Conservation (phyloP, 2,888 invertebrate genomes). For the Pristionchus arcanus region DNA sequence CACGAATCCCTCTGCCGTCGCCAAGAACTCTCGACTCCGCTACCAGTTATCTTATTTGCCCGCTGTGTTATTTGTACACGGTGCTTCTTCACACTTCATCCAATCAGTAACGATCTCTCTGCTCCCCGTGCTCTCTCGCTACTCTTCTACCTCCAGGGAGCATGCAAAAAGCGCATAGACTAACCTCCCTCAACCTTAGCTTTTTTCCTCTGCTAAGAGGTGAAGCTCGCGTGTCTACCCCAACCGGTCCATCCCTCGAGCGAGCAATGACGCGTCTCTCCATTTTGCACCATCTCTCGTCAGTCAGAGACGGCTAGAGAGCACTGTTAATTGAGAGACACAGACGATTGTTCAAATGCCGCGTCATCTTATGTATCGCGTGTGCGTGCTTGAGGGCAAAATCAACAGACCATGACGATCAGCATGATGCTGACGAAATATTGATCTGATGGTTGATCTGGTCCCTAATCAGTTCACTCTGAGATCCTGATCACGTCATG, state of each 20-base stretch:
- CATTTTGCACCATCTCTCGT: too few relatives aligned
- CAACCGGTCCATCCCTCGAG: neutral
- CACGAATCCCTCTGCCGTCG: too few relatives aligned
- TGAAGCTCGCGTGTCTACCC: neutral
- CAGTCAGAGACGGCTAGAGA: neutral
- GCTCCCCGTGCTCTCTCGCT: neutral
- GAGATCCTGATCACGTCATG: too few relatives aligned
- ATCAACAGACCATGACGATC: neutral
- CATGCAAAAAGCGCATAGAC: neutral
- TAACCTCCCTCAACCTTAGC: neutral
- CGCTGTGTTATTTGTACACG: neutral
- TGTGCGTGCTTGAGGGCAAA: neutral
- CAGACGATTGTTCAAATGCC: neutral
- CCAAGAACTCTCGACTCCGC: neutral
- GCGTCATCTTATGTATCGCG: neutral
- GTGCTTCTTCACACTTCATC: neutral
- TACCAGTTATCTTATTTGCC: slow-evolving; percentile 32
- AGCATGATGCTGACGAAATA: too few relatives aligned
- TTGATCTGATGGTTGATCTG: too few relatives aligned
- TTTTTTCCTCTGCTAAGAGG: neutral
- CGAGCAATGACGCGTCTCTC: neutral
- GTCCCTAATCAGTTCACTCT: too few relatives aligned
- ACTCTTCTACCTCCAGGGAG: neutral
- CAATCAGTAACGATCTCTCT: neutral
- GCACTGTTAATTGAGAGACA: neutral